Evolutionary conservation across 2,113 vertebrate species (phyloP).

Genomic region (Aldabrachelys gigantea): DNA sequence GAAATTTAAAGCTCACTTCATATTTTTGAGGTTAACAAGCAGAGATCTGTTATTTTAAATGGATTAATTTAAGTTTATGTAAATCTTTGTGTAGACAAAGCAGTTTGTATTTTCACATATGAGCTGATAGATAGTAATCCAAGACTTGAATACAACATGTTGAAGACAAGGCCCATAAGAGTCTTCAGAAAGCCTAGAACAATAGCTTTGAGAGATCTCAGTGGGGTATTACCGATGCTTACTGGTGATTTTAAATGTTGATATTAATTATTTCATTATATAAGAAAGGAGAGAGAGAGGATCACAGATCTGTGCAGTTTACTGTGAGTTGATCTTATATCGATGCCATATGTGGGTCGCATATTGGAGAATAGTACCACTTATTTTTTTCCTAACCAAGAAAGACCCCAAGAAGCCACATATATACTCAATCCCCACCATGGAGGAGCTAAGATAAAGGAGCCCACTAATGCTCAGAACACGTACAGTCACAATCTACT

Average conservation of each 20-base stretch:
- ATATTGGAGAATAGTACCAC: background rate
- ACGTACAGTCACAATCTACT: background rate
- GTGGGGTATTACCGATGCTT: background rate
- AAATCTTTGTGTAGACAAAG: no score
- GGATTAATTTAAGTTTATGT: no score
- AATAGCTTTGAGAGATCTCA: background rate
- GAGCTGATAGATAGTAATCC: background rate
- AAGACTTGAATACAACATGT: background rate
- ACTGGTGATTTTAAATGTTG: background rate
- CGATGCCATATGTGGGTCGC: background rate
- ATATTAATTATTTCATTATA: background rate
- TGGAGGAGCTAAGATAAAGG: background rate
- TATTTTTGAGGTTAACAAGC: no score
- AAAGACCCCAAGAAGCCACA: background rate
- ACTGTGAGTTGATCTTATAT: background rate
- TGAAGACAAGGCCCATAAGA: background rate
- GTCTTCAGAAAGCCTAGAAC: background rate
- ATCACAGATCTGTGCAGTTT: background rate
- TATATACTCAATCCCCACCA: background rate
- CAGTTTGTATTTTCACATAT: background rate
- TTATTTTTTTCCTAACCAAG: background rate
- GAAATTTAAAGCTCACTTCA: no score
- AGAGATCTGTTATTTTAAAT: no score
- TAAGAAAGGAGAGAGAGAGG: background rate
- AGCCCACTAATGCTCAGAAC: background rate